Base-by-base conservation (phyloP, 2,888 invertebrate genomes). In the Psylliodes chrysocephalus region DNA sequence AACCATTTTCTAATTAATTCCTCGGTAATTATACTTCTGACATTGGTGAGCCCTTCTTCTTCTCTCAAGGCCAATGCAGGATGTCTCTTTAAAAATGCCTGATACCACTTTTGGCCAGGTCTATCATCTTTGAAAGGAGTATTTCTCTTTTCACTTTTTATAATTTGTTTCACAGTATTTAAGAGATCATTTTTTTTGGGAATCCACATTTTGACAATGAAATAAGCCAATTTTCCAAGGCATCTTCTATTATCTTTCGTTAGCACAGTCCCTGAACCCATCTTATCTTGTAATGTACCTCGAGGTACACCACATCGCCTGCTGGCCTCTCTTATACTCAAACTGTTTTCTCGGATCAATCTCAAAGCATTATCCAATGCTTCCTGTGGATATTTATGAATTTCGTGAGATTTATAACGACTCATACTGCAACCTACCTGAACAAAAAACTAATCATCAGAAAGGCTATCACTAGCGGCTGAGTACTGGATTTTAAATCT, bases 291-390 rank as follows among this genome's bases (percentile, higher is more conserved):
- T 18, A 68, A 46, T n/a, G 63, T 68, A 12, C 53, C 54, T 33
- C 63, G 51, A 8, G 66, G 68, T 15, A 66, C 59, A 40, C 59
- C 61, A 54, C 60, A 64, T 40, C 25, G 14, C 44, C 63, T 55
- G 33, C 65, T 55, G 2, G 60, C 60, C 47, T 60, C 63, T 35
- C 63, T 59, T 42, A 65, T 60, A 8, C 30, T 35, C 47, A 56
- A 38, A 47, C 49, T 19, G 25, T 64, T 52, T 55, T 56, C 56
- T 15, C 60, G 30, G 10, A 67, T 60, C 33, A 46, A 64, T 25
- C 62, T 51, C 40, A 57, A 46, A 47, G 61, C 64, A 10, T 60
- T 51, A 19, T 25, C 33, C 38, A 62, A 51, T 8, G 51, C 49
- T 55, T 55, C 64, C 42, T 64, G 59, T 8, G 55, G 33, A 44